These are phyloP conservation scores for Salmo trutta DNA, from an alignment of 2,797 vertebrate species.

Conservation along the genomic window DNA sequence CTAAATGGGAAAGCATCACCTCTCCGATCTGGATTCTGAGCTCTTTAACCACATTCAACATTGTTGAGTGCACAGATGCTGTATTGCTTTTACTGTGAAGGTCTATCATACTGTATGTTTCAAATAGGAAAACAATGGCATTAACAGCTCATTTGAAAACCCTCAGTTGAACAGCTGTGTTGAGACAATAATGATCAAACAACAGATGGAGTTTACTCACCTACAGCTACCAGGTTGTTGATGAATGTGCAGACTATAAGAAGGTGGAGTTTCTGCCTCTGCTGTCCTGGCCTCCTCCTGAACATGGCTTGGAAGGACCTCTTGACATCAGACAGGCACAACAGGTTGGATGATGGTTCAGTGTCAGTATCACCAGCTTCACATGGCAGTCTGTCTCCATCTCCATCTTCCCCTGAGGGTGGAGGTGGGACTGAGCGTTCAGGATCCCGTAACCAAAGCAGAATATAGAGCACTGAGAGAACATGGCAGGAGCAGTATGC, in stretches of 20 bases:
- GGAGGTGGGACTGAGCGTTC: background rate
- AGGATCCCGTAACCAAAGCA: conserved; percentile 59
- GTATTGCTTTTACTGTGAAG: background rate
- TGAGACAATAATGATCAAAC: background rate
- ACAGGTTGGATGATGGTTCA: background rate
- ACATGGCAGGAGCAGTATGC: conserved; percentile 53
- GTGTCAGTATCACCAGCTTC: background rate
- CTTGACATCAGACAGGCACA: conserved; percentile 39
- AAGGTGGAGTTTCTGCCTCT: conserved; percentile 60
- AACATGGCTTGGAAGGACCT: conserved; percentile 53
- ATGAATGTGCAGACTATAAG: conserved; percentile 61
- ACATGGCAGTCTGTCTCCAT: background rate
- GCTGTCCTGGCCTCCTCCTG: conserved; percentile 50
- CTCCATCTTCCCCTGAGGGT: background rate
- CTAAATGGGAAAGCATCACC: conserved; percentile 43
- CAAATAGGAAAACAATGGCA: no score
- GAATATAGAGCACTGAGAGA: conserved; percentile 54
- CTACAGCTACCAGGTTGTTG: conserved; percentile 54
- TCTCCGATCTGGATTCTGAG: conserved; percentile 29
- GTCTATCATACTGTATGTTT: background rate
- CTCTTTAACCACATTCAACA: conserved; percentile 29
- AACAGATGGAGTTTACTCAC: conserved; percentile 46
- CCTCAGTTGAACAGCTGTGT: no score
- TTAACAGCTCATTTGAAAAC: no score
- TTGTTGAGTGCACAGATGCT: background rate